These are phyloP conservation scores for Phengaris alcon DNA, from an alignment of 2,888 invertebrate genomes.

Conservation along the genomic window DNA sequence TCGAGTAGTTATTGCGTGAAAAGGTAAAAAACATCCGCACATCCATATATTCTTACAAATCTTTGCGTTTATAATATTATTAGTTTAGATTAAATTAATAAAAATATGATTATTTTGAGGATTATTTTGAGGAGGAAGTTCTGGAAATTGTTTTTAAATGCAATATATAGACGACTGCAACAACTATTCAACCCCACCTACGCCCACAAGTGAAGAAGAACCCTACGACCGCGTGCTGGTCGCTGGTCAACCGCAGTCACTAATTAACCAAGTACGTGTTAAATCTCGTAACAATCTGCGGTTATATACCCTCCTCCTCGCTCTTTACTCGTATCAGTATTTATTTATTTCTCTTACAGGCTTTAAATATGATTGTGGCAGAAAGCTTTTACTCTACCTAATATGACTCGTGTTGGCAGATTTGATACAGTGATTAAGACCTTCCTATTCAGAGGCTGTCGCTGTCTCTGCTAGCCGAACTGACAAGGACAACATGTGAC, in stretches of 20 bases:
- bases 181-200: neutral
- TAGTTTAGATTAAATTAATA: too few species aligned
- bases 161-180: neutral
- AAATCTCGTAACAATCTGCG: constrained; percentile 76
- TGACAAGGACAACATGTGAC: too few species aligned
- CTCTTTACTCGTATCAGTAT: constrained; percentile 55
- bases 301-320: constrained; percentile 56
- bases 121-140: too few species aligned
- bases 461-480: too few species aligned
- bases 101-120: too few species aligned
- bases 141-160: too few species aligned
- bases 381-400: neutral
- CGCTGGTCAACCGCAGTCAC: constrained; percentile 73
- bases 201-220: constrained; percentile 44
- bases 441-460: too few species aligned
- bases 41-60: too few species aligned
- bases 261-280: constrained; percentile 77
- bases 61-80: too few species aligned
- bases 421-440: too few species aligned
- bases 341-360: constrained; percentile 34
- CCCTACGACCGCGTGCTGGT: constrained; percentile 63
- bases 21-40: too few species aligned
- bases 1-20: too few species aligned
- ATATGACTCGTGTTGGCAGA: neutral
- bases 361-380: constrained; percentile 40